Evolutionary conservation across 2,113 vertebrate species (phyloP).

Genomic region (Tringa solitaria): DNA sequence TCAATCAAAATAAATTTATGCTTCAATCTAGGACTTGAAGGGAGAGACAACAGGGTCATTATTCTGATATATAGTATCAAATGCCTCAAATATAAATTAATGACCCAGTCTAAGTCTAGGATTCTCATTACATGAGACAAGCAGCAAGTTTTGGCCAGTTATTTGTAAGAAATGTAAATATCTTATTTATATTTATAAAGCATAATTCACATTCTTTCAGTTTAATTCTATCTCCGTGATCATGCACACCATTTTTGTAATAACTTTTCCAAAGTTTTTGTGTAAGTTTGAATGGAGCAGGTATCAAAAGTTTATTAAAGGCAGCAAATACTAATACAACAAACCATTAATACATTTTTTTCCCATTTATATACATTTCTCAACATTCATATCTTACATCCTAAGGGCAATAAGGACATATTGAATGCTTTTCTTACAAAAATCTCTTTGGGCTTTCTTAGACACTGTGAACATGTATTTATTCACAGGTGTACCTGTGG

Average conservation of each 20-base stretch:
- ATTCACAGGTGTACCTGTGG: background rate
- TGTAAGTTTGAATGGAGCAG: background rate
- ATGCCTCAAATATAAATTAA: background rate
- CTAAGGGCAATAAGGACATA: background rate
- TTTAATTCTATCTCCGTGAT: background rate
- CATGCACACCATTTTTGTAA: background rate
- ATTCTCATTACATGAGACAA: background rate
- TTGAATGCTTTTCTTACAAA: background rate
- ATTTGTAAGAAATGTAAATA: background rate
- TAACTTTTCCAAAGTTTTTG: background rate
- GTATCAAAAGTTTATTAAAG: background rate
- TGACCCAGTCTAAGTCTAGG: background rate
- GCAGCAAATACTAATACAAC: background rate
- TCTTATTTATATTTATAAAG: background rate
- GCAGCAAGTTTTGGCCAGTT: background rate
- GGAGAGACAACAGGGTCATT: background rate
- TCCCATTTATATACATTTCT: background rate
- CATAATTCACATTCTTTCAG: background rate
- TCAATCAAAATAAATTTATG: background rate
- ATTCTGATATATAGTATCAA: constrained; percentile 1
- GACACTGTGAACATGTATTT: background rate
- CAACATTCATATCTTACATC: background rate
- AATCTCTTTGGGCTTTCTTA: background rate
- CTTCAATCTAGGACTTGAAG: background rate
- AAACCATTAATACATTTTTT: background rate